A percentile compares a stretch with the other conserved stretches of the same genome.
These are phyloP conservation scores for Ahaetulla prasina DNA, from an alignment of 2,113 vertebrate genomes.

Conservation along the genomic window DNA sequence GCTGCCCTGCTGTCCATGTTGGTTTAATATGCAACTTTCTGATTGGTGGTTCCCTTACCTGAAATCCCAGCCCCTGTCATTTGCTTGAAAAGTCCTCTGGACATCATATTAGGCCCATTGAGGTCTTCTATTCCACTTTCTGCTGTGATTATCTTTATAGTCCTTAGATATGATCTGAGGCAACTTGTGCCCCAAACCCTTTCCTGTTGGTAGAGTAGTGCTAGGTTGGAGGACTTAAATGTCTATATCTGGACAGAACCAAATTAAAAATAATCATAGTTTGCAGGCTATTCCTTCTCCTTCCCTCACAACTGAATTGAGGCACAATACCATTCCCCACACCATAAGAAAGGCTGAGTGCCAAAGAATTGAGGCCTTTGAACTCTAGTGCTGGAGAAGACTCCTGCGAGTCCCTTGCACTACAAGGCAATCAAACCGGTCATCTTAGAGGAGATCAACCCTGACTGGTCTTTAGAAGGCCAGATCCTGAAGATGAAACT, in stretches of 20 bases:
- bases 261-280: background rate
- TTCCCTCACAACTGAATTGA: background rate
- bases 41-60: background rate
- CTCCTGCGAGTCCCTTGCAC: no score
- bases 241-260: background rate
- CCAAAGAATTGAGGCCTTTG: no score
- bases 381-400: no score
- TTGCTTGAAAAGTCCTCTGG: background rate
- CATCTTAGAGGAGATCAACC: no score
- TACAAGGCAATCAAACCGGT: no score
- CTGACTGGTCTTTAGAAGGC: no score
- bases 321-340: background rate
- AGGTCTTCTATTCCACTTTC: background rate
- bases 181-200: background rate
- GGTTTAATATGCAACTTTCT: background rate
- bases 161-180: background rate
- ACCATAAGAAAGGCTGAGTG: no score
- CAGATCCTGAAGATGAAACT: no score
- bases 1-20: background rate
- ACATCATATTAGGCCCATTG: background rate
- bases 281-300: background rate
- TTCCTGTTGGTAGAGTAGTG: background rate
- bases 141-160: background rate
- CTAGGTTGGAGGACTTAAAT: background rate
- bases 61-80: background rate